Conservation (phyloP, 1,140 invertebrate species). For the Dendroctonus valens region DNA sequence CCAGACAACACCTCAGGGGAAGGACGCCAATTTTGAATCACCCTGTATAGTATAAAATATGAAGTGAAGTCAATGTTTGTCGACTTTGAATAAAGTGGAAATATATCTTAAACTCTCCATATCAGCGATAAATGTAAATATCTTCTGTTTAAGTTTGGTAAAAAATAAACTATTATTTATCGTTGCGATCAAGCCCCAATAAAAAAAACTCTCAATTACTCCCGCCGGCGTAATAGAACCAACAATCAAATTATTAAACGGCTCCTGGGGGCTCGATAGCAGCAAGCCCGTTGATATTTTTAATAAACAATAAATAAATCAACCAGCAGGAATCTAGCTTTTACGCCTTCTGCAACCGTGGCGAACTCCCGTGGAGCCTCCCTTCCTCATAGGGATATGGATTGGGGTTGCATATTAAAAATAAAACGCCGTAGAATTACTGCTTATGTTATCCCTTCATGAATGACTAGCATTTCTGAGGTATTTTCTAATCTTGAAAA, state of each 20-base stretch:
- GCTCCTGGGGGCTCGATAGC: constrained; percentile 15
- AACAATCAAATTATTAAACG: constrained; percentile 30
- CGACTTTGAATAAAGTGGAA: too few relatives aligned
- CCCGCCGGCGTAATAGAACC: constrained; percentile 22
- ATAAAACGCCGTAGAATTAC: neutral
- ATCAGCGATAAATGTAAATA: too few relatives aligned
- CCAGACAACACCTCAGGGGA: too few relatives aligned
- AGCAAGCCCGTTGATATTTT: constrained; percentile 32
- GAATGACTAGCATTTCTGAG: neutral
- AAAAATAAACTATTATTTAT: too few relatives aligned
- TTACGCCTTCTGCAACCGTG: constrained; percentile 31
- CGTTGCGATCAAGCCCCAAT: too few relatives aligned
- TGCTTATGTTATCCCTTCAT: neutral
- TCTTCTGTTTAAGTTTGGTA: too few relatives aligned
- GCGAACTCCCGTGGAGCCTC: constrained; percentile 2
- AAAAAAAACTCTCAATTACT: constrained; percentile 27
- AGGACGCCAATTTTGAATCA: too few relatives aligned
- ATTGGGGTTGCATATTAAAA: neutral
- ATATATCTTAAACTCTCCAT: too few relatives aligned
- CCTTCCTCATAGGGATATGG: neutral
- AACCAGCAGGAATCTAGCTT: constrained; percentile 34
- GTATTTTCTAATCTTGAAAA: neutral
- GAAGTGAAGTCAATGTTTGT: too few relatives aligned
- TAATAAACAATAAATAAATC: constrained; percentile 46
- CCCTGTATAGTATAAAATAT: too few relatives aligned